A percentile compares a stretch with the other conserved stretches of the same genome.
phyloP scores from a whole-genome alignment of 64 coral and sea anemone genomes.

The Cladopsammia gracilis region DNA sequence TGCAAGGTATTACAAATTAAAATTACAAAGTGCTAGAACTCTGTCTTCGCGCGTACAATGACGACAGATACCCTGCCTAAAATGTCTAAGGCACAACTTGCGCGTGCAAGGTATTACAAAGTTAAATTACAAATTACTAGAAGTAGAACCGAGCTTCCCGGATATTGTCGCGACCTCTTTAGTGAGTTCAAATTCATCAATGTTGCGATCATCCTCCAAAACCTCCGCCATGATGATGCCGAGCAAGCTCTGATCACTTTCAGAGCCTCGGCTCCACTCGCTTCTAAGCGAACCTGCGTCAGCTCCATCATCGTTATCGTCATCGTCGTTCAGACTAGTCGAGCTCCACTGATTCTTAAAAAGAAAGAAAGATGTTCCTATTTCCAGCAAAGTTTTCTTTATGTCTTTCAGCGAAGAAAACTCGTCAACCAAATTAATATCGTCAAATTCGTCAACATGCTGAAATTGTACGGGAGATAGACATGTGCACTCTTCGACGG shows the following conservation, averaged over 20 bases:
- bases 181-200: no score
- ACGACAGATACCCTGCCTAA: no score
- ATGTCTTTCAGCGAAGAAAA: constrained; percentile 1
- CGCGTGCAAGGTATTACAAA: no score
- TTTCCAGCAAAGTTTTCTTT: not conserved
- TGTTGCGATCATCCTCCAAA: not conserved
- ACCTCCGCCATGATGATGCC: not conserved
- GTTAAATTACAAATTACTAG: no score
- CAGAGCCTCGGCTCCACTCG: not conserved
- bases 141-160: no score
- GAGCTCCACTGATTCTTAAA: constrained; percentile 11
- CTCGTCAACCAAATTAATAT: constrained; percentile 3
- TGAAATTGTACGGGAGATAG: not conserved
- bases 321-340: not conserved
- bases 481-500: not conserved
- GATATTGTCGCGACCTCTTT: no score
- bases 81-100: no score
- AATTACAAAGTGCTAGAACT: no score
- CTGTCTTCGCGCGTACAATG: no score
- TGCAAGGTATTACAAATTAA: no score
- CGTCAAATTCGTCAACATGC: not conserved
- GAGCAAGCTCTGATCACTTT: constrained; percentile 12
- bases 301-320: not conserved
- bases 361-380: not conserved
- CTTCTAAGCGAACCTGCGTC: not conserved